phyloP scores from a whole-genome alignment of 2,888 invertebrate genomes.

The Horisme vitalbata region DNA sequence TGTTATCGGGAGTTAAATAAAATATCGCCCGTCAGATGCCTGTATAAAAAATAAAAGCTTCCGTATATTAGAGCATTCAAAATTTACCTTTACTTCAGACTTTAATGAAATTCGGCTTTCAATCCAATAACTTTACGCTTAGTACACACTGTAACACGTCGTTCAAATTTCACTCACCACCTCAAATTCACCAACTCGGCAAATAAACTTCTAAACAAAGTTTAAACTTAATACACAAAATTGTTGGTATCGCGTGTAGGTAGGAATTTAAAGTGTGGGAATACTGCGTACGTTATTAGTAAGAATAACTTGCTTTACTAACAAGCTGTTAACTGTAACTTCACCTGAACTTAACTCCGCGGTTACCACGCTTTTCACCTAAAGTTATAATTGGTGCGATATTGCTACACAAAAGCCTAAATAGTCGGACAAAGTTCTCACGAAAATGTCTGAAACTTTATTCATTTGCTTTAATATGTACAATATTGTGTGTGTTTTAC shows the following conservation, averaged over 20 bases:
- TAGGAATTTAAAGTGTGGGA: conserved; percentile 10
- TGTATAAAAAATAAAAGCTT: no score
- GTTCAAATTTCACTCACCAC: conserved; percentile 9
- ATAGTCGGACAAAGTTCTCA: no score
- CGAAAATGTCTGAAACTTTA: no score
- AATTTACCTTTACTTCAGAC: neutral
- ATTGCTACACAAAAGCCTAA: neutral
- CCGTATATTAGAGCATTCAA: no score
- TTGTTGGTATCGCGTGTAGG: conserved; percentile 19
- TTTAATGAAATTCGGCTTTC: neutral
- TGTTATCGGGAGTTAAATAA: no score
- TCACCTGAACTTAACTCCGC: conserved; percentile 4
- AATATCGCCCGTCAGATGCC: no score
- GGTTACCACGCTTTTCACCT: neutral
- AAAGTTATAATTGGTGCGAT: conserved; percentile 2
- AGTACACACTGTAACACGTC: neutral
- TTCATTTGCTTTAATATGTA: no score
- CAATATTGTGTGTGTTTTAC: no score
- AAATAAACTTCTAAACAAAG: conserved; percentile 14
- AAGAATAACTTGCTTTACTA: conserved; percentile 17
- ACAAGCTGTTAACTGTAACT: conserved; percentile 13
- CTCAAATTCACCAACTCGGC: conserved; percentile 11
- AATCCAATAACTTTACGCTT: conserved; percentile 1
- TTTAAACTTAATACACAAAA: conserved; percentile 10
- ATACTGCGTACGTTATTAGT: conserved; percentile 8